Evolutionary conservation across 2,113 vertebrate species (phyloP), one percentile per base, ranked within the genome.

Genomic region (Numida meleagris): DNA sequence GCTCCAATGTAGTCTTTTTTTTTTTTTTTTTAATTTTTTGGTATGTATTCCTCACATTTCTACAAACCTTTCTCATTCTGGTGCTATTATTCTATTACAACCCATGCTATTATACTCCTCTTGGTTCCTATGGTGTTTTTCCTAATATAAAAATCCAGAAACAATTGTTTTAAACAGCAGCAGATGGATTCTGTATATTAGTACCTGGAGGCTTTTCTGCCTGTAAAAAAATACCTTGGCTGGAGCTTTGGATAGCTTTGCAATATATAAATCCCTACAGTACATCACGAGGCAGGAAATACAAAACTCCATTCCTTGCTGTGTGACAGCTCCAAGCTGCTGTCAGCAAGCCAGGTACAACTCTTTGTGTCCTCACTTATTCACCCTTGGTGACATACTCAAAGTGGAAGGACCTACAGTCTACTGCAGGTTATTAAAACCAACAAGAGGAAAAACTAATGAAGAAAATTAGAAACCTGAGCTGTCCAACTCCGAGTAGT

Each of bases 151-250:
- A 92, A 90, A 59, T 50, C 31, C 21, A 68, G 20, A n/a, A 4
- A 19, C 11, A 71, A 10, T 51, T 18, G 2, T 43, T 74, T 78
- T 42, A 59, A 70, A 6, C 23, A 40, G 12, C 18, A 7, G 38
- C 40, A 36, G 77, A 45, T 8, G 9, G 33, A 36, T 71, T 68
- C n/a, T 3, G 2, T 14, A 0, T 29, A 2, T 68, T 40, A 5
- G 10, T 19, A 33, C 4, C 24, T 43, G 13, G 23, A 42, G 23
- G 16, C 23, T 12, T 79, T 78, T 67, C 36, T 72, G 57, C 67
- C 59, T 24, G 8, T 65, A 13, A 59, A 6, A 40, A n/a, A 43
- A 13, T 40, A 10, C 3, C 8, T 10, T 63, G 31, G 2, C 48
- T 66, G 55, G 33, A 48, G 53, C 50, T 89, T 78, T 78, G 27